phyloP scores from a whole-genome alignment of 2,113 vertebrate species.

The Poecile atricapillus region DNA sequence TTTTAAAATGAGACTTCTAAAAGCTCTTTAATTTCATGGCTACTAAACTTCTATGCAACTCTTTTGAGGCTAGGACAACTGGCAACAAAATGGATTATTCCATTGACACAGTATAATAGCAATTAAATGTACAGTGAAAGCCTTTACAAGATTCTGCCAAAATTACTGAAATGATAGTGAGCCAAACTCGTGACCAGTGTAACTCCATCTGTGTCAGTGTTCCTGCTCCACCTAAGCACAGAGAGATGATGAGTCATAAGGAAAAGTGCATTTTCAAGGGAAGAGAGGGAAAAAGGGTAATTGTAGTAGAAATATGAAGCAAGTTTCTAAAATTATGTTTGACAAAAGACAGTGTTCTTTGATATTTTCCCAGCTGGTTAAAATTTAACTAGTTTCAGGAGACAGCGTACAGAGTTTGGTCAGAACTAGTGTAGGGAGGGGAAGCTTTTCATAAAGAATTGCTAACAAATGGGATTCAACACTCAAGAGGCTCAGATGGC shows the following conservation, averaged over 20 bases:
- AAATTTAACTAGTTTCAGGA: slow-evolving; percentile 77
- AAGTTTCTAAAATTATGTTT: slow-evolving; percentile 1
- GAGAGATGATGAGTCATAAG: neutral
- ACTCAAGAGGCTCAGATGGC: slow-evolving; percentile 90
- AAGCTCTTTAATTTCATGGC: neutral
- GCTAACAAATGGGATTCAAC: slow-evolving; percentile 92
- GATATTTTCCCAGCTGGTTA: slow-evolving; percentile 46
- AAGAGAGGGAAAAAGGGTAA: neutral
- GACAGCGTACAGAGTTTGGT: slow-evolving; percentile 67
- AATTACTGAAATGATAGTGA: neutral
- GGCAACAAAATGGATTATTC: neutral
- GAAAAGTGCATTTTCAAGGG: neutral
- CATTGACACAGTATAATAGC: neutral
- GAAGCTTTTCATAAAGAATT: slow-evolving; percentile 83
- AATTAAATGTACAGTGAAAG: slow-evolving; percentile 27
- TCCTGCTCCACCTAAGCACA: neutral
- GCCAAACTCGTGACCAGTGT: neutral
- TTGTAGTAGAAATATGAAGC: neutral
- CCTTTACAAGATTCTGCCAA: slow-evolving; percentile 1
- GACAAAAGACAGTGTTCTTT: neutral
- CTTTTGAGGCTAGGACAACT: neutral
- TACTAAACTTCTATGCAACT: neutral
- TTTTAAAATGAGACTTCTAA: neutral
- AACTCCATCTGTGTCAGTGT: slow-evolving; percentile 19
- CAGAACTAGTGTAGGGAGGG: slow-evolving; percentile 72